A percentile compares a stretch with the other conserved stretches of the same genome.
Evolutionary conservation across 1,140 invertebrate genomes (phyloP).

Genomic region (Solenopsis invicta): DNA sequence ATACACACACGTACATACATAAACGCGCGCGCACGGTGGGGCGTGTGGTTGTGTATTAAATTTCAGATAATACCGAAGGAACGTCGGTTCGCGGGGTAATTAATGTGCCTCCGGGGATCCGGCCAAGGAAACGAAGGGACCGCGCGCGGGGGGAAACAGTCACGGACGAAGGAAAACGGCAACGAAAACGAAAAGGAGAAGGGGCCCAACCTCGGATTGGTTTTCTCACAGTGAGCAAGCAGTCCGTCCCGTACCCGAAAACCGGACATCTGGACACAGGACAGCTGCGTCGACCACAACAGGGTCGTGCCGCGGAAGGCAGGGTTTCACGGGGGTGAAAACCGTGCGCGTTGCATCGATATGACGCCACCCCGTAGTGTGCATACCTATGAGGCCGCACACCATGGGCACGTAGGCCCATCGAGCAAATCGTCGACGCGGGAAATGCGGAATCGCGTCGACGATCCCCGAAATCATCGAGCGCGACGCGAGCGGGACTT

Average conservation of each 20-base stretch:
- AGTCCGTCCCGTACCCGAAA: constrained; percentile 72
- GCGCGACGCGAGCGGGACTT: constrained; percentile 23
- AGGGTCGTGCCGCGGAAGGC: constrained; percentile 61
- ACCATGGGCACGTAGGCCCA: constrained; percentile 8
- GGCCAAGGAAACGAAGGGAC: constrained; percentile 62
- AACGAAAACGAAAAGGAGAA: constrained; percentile 62
- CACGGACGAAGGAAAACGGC: constrained; percentile 71
- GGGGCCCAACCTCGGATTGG: constrained; percentile 74
- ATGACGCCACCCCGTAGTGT: constrained; percentile 35
- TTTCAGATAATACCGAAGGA: constrained; percentile 81
- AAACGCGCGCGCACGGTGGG: constrained; percentile 50
- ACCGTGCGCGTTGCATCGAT: constrained; percentile 37
- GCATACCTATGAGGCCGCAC: constrained; percentile 17
- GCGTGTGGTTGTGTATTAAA: constrained; percentile 76
- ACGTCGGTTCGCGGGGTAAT: constrained; percentile 80
- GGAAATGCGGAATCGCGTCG: constrained; percentile 45
- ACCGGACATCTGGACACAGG: constrained; percentile 83
- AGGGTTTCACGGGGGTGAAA: constrained; percentile 63
- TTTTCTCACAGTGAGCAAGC: constrained; percentile 81
- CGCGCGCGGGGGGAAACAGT: constrained; percentile 29
- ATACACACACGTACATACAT: no score
- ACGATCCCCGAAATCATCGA: constrained; percentile 30
- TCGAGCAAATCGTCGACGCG: constrained; percentile 53
- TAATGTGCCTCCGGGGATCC: constrained; percentile 79
- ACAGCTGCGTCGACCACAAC: constrained; percentile 78